Conservation (phyloP, 2,888 invertebrate genomes). For the Mesoligia furuncula region DNA sequence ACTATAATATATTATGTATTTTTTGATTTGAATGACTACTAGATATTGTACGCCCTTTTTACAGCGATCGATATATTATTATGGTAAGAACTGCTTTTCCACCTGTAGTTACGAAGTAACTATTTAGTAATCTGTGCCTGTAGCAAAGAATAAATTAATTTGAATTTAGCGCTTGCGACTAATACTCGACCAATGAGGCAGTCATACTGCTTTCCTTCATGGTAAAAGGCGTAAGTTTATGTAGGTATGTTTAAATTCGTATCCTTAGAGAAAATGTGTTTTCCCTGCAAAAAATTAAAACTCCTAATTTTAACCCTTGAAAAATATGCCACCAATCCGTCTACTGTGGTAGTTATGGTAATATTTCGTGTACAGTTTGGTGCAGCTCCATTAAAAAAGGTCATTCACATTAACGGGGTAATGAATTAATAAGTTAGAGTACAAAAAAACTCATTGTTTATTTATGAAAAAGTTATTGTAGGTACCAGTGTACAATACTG, state of each 20-base stretch:
- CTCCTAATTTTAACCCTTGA: not conserved
- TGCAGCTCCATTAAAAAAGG: conserved; percentile 13
- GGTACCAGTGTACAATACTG: not conserved
- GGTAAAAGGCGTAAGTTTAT: not conserved
- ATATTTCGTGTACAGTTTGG: not conserved
- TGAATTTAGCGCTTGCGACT: not conserved
- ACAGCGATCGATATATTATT: no score
- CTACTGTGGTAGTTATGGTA: not conserved
- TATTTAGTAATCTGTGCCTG: no score
- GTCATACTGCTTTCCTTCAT: not conserved
- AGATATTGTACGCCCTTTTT: no score
- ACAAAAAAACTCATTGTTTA: conserved; percentile 7
- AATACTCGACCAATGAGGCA: not conserved
- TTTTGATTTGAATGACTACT: no score
- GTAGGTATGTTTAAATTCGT: not conserved
- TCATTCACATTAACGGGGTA: not conserved
- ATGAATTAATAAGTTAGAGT: conserved; percentile 7
- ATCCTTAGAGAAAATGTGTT: not conserved
- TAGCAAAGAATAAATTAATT: no score
- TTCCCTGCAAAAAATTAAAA: not conserved
- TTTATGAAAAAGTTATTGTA: conserved; percentile 6
- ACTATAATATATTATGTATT: no score
- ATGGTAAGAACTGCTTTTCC: no score
- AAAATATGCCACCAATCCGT: not conserved
- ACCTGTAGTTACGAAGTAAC: no score